phyloP scores from a whole-genome alignment of 2,797 vertebrate species.

The Halcyon chelicuti region DNA sequence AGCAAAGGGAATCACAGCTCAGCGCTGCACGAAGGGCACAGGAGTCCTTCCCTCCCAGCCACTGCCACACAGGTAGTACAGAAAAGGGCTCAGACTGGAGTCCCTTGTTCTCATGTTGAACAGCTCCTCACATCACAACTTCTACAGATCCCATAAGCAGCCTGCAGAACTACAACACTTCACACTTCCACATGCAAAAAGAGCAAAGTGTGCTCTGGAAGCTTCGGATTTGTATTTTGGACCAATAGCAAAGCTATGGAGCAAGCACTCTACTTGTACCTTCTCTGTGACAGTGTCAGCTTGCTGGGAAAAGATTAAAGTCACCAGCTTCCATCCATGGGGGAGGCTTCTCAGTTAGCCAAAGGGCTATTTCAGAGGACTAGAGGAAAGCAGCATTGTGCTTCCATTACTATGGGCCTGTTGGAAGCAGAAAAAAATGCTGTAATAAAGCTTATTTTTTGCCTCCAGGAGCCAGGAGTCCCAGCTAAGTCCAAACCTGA shows the following conservation, averaged over 20 bases:
- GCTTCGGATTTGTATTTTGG: background rate
- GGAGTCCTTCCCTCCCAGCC: background rate
- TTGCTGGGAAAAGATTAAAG: background rate
- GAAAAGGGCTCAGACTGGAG: background rate
- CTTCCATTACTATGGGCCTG: background rate
- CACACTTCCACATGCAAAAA: background rate
- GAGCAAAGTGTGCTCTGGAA: background rate
- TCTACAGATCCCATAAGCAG: background rate
- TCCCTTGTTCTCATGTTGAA: background rate
- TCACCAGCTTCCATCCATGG: background rate
- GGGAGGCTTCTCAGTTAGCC: background rate
- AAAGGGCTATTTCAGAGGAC: background rate
- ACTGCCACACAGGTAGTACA: background rate
- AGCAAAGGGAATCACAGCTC: background rate
- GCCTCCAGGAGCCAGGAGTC: background rate
- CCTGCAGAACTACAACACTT: background rate
- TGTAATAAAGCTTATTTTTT: background rate
- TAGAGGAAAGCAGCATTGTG: background rate
- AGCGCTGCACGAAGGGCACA: background rate
- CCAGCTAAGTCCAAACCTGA: background rate
- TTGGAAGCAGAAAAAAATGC: background rate
- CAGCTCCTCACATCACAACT: background rate
- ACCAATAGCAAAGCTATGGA: background rate
- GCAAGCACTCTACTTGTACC: accelerated
- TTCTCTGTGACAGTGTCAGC: background rate